These are phyloP conservation scores for Cryptocheilus praepositus DNA, from an alignment of 2,888 invertebrate genomes.

Conservation along the genomic window DNA sequence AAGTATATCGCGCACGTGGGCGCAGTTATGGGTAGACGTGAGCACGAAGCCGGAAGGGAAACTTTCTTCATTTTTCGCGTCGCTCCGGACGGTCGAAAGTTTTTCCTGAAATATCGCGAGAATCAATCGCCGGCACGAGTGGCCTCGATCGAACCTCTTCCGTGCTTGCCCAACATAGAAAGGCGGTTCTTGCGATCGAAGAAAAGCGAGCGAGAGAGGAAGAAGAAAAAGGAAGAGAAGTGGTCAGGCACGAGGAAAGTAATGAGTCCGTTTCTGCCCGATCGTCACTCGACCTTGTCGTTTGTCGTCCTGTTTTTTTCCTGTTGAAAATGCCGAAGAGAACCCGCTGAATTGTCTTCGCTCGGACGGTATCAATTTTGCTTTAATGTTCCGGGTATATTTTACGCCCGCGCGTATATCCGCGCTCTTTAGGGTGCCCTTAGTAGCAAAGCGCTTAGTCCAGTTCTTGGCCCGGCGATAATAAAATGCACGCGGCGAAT, in stretches of 20 bases:
- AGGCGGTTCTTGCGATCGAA: conserved; percentile 15
- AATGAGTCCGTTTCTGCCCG: conserved; percentile 27
- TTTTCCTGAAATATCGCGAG: conserved; percentile 3
- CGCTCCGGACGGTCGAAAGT: conserved; percentile 10
- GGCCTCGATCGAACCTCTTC: conserved; percentile 49
- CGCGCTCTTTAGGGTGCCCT: no score
- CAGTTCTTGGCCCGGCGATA: no score
- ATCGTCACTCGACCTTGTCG: no score
- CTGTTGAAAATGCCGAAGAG: no score
- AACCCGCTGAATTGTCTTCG: no score
- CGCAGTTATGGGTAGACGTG: conserved; percentile 52
- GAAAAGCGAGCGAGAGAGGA: neutral
- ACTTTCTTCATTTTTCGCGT: conserved; percentile 73
- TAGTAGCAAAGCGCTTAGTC: no score
- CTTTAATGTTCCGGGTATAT: no score
- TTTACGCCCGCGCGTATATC: no score
- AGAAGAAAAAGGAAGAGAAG: no score
- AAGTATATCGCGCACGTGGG: conserved; percentile 61
- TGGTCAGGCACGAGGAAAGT: conserved; percentile 8
- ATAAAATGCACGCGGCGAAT: no score
- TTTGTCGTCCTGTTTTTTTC: no score
- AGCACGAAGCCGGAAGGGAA: conserved; percentile 52
- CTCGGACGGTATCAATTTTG: no score
- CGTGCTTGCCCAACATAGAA: conserved; percentile 25
- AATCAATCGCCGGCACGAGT: conserved; percentile 69